Conservation (phyloP, 2,113 vertebrate species). For the Pao palembangensis region DNA sequence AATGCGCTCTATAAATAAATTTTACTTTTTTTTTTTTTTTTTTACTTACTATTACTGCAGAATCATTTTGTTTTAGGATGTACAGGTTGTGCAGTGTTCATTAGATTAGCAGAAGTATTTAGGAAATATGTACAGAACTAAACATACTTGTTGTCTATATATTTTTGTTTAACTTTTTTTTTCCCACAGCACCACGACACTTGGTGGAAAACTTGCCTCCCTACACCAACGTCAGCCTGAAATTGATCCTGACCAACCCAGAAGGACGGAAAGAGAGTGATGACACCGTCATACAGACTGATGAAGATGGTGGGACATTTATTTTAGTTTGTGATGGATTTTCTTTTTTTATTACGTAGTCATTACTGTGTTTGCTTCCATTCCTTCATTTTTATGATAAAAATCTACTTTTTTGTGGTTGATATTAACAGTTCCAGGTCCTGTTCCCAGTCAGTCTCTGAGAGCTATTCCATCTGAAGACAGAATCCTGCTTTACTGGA, state of each 20-base stretch:
- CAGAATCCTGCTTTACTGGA: conserved; percentile 94
- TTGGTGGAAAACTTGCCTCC: conserved; percentile 90
- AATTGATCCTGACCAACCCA: conserved; percentile 97
- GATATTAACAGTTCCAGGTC: conserved; percentile 82
- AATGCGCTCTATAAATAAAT: too few species aligned
- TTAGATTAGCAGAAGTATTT: too few species aligned
- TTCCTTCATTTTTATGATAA: neutral
- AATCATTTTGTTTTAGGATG: too few species aligned
- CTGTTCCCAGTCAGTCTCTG: conserved; percentile 87
- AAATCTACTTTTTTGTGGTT: conserved; percentile 1
- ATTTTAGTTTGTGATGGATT: neutral
- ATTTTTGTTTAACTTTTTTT: neutral
- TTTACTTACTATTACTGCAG: too few species aligned
- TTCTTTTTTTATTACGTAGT: neutral
- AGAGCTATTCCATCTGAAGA: conserved; percentile 97
- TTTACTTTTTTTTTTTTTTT: too few species aligned
- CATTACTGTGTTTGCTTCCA: neutral
- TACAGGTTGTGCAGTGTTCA: too few species aligned
- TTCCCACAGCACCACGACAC: conserved; percentile 81
- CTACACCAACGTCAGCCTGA: conserved; percentile 96
- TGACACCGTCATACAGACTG: conserved; percentile 94
- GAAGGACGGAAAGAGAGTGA: conserved; percentile 98
- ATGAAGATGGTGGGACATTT: conserved; percentile 86
- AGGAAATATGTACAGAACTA: neutral
- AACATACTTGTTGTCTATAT: neutral